A percentile compares a stretch with the other conserved stretches of the same genome.
These are phyloP conservation scores for Idaea straminata DNA, from an alignment of 2,888 invertebrate genomes.

Conservation along the genomic window DNA sequence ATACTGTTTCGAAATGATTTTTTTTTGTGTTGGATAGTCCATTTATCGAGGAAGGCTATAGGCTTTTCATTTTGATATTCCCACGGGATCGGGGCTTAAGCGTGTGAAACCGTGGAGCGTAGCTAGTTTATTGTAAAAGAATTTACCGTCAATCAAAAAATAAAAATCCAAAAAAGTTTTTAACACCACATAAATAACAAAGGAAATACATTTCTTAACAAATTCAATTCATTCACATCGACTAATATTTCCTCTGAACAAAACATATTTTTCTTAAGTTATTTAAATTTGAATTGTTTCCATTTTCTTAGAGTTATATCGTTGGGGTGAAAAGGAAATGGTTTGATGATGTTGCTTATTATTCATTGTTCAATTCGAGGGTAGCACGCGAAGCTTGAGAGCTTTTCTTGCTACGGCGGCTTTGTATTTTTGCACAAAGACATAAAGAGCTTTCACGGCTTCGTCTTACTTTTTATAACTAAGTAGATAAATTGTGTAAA, in stretches of 20 bases:
- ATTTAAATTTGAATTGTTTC: constrained; percentile 74
- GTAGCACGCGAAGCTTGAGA: constrained; percentile 40
- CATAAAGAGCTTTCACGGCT: neutral
- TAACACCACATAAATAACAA: neutral
- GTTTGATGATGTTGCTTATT: constrained; percentile 74
- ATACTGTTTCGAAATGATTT: no score
- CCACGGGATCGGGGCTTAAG: no score
- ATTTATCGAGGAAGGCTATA: no score
- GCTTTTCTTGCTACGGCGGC: constrained; percentile 52
- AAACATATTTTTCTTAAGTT: constrained; percentile 59
- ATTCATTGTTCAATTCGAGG: constrained; percentile 67
- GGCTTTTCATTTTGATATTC: no score
- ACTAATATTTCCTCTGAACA: constrained; percentile 44
- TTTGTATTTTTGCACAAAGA: constrained; percentile 18
- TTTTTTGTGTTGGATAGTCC: no score
- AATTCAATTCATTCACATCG: constrained; percentile 38
- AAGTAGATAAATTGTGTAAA: neutral
- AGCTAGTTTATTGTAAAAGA: no score
- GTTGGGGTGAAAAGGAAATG: constrained; percentile 71
- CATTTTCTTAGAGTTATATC: constrained; percentile 64
- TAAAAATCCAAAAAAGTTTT: neutral
- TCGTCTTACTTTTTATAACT: neutral
- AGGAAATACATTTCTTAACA: constrained; percentile 18
- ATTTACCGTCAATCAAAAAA: constrained; percentile 13
- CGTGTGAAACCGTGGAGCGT: no score